A percentile compares a stretch with the other conserved stretches of the same genome.
phyloP scores from a whole-genome alignment of 1,140 invertebrate species.

The Harlomillsia oculata region DNA sequence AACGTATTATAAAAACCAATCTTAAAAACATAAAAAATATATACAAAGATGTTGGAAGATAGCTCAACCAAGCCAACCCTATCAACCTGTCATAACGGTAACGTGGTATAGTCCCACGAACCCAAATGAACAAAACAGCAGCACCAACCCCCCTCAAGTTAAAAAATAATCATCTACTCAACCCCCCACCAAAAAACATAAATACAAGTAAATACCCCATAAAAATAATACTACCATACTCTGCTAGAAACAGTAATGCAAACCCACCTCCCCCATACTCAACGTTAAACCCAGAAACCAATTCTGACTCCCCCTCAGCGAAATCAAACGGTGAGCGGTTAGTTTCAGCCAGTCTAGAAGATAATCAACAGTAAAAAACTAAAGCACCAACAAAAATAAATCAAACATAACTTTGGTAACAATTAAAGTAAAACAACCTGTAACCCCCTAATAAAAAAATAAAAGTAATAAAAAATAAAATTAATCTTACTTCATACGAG shows the following conservation, averaged over 20 bases:
- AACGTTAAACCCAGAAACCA: conserved; percentile 66
- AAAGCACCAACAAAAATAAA: conserved; percentile 46
- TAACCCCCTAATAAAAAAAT: conserved; percentile 42
- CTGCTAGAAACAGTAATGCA: conserved; percentile 61
- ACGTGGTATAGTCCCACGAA: conserved; percentile 28
- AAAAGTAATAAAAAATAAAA: conserved; percentile 47
- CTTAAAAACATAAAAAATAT: conserved; percentile 28
- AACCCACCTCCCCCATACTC: conserved; percentile 58
- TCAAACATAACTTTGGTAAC: conserved; percentile 42
- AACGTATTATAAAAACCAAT: not conserved
- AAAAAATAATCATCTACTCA: conserved; percentile 44
- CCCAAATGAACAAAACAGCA: conserved; percentile 44
- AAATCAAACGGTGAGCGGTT: conserved; percentile 70
- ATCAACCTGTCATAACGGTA: conserved; percentile 36
- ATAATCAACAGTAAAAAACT: conserved; percentile 48
- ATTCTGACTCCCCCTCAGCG: conserved; percentile 60
- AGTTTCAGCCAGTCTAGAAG: conserved; percentile 54
- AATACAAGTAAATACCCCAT: conserved; percentile 47
- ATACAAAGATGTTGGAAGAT: conserved; percentile 25
- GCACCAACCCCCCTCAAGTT: conserved; percentile 38
- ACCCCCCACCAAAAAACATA: conserved; percentile 46
- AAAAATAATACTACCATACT: conserved; percentile 60
- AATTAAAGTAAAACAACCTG: conserved; percentile 39
- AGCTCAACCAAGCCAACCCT: conserved; percentile 32
- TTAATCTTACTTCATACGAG: conserved; percentile 57